Percentiles rank a stretch among this genome's conserved stretches.
Conservation (phyloP, 2,888 invertebrate species). For the Elmis aenea region DNA sequence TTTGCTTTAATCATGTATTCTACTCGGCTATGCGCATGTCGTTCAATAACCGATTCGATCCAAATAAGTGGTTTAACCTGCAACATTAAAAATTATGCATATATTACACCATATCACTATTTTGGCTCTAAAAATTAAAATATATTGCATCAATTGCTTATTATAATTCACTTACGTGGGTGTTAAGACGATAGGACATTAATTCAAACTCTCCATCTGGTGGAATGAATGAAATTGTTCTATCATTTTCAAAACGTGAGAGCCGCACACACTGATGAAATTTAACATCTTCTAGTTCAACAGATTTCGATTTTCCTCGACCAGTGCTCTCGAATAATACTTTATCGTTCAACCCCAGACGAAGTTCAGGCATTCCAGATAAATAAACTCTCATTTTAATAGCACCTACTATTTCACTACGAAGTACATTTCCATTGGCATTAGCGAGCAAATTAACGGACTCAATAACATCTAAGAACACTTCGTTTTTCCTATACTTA, state of each 20-base stretch:
- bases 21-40: constrained; percentile 94
- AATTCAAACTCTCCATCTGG: constrained; percentile 99
- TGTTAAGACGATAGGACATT: constrained; percentile 96
- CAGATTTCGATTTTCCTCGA: constrained; percentile 94
- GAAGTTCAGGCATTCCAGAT: constrained; percentile 96
- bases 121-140: no score
- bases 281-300: constrained; percentile 97
- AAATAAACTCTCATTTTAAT: constrained; percentile 98
- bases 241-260: constrained; percentile 95
- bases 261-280: constrained; percentile 97
- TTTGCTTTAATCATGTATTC: constrained; percentile 99
- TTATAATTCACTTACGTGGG: constrained; percentile 58
- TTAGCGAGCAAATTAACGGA: constrained; percentile 94
- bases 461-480: constrained; percentile 97
- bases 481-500: constrained; percentile 98
- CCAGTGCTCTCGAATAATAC: constrained; percentile 97
- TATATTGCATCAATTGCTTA: no score
- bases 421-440: constrained; percentile 92
- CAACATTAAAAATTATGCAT: constrained; percentile 11
- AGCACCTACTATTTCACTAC: constrained; percentile 97
- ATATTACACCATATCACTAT: no score
- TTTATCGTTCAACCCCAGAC: constrained; percentile 95
- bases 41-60: constrained; percentile 98
- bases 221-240: constrained; percentile 97
- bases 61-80: constrained; percentile 89